These are phyloP conservation scores for Tychaedon coryphoeus DNA, from an alignment of 2,113 vertebrate genomes.

Conservation along the genomic window DNA sequence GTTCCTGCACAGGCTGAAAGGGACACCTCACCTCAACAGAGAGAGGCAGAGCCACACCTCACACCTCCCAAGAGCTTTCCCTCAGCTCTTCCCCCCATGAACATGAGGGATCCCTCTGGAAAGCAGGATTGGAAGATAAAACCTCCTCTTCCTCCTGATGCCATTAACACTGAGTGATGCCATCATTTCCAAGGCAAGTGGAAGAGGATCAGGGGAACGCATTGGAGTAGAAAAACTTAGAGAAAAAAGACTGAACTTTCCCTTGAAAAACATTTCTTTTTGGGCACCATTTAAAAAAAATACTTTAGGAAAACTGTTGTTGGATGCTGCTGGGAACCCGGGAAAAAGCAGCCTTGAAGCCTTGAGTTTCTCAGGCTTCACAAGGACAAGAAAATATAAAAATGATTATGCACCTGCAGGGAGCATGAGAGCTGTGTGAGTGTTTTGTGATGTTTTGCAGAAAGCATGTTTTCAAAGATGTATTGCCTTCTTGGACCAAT, in stretches of 20 bases:
- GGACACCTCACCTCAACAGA: background rate
- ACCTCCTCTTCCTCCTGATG: background rate
- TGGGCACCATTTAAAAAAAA: background rate
- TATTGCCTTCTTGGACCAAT: no score
- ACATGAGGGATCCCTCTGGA: background rate
- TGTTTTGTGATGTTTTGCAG: no score
- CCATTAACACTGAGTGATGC: background rate
- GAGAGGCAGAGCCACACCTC: background rate
- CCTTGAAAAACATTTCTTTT: background rate
- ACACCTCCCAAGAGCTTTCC: background rate
- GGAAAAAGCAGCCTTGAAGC: no score
- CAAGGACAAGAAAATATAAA: no score
- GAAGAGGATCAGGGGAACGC: background rate
- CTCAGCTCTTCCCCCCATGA: accelerated
- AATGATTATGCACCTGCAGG: no score
- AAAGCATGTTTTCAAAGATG: no score
- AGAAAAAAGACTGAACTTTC: background rate
- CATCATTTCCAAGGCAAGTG: background rate
- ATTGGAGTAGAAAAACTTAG: background rate
- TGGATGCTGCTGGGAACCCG: no score
- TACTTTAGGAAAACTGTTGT: background rate
- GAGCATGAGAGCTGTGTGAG: no score
- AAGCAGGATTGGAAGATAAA: background rate
- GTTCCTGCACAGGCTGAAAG: background rate
- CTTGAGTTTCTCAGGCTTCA: no score